These are phyloP conservation scores for Penaeus japonicus DNA, from an alignment of 1,140 invertebrate genomes.

Conservation along the genomic window DNA sequence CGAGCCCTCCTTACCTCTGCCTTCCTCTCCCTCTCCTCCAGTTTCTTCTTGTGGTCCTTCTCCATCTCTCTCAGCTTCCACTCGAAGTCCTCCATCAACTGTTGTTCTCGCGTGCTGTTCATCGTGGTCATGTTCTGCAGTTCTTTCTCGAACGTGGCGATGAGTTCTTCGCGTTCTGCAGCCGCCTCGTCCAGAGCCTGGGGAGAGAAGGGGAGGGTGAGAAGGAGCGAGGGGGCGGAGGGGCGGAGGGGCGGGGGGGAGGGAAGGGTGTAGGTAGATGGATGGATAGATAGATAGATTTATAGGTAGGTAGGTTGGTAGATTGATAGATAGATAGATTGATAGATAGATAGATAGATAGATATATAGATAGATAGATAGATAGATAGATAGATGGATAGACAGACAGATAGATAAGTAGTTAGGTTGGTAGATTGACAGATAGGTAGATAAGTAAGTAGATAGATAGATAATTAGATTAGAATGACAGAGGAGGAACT, in stretches of 20 bases:
- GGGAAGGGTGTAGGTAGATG: not conserved
- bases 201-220: conserved; percentile 19
- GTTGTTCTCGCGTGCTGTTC: conserved; percentile 69
- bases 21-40: conserved; percentile 68
- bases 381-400: not conserved
- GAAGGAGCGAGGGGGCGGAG: not conserved
- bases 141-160: conserved; percentile 72
- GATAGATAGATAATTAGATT: not conserved
- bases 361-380: not conserved
- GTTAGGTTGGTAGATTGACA: not conserved
- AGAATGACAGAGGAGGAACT: too few species aligned
- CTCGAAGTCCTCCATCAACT: conserved; percentile 74
- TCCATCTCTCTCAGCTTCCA: conserved; percentile 75
- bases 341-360: not conserved
- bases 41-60: conserved; percentile 70
- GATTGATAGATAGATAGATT: not conserved
- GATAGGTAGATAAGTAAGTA: not conserved
- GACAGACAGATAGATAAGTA: not conserved
- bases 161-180: conserved; percentile 69
- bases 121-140: conserved; percentile 71
- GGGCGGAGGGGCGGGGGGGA: not conserved
- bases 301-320: not conserved
- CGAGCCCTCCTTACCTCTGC: conserved; percentile 64
- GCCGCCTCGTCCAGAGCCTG: conserved; percentile 70
- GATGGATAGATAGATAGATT: not conserved